Conservation (phyloP, 2,888 invertebrate species). For the Mimas tiliae region DNA sequence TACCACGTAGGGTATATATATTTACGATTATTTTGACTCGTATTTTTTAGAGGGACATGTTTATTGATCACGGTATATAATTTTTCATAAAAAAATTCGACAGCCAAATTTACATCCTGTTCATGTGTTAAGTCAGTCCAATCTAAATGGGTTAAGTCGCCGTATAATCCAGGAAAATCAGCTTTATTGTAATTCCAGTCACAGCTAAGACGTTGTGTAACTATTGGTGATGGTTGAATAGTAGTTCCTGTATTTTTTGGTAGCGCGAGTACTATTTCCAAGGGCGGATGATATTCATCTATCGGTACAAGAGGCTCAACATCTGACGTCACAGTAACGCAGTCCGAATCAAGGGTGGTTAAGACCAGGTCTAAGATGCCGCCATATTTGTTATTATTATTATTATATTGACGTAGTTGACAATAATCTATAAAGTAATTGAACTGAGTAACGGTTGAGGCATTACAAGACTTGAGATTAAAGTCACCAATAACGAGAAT, state of each 20-base stretch:
- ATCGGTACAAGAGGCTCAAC: not conserved
- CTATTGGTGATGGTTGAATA: too few species aligned
- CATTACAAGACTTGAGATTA: not conserved
- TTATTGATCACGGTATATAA: too few species aligned
- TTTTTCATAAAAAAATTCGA: not conserved
- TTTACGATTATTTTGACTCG: not conserved
- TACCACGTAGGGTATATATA: constrained; percentile 1
- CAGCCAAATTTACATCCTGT: not conserved
- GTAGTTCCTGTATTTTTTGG: not conserved
- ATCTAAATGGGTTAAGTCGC: not conserved
- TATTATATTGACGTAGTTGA: not conserved
- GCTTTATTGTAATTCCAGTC: not conserved
- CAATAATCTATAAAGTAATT: not conserved
- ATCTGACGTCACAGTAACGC: not conserved
- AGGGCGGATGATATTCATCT: not conserved
- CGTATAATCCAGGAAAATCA: not conserved
- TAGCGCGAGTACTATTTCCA: not conserved
- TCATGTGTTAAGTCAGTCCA: not conserved
- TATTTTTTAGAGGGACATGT: too few species aligned
- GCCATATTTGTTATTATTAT: not conserved
- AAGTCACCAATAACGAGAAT: not conserved
- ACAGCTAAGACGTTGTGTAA: not conserved
- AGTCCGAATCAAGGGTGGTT: not conserved
- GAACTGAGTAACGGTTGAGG: not conserved
- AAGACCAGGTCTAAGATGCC: not conserved